phyloP scores from a whole-genome alignment of 1,140 invertebrate genomes.

The Eueides isabella region DNA sequence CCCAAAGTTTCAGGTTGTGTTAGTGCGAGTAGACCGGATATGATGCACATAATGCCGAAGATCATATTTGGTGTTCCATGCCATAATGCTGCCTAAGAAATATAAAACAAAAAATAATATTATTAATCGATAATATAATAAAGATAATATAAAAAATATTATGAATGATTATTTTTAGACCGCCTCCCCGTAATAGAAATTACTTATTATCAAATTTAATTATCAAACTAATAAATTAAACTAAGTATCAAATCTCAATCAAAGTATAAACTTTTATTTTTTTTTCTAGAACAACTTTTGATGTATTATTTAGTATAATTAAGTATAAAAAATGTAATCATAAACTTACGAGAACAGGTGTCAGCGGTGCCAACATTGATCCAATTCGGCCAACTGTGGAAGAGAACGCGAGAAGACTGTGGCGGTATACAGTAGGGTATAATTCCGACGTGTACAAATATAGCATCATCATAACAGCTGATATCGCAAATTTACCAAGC shows the following conservation, averaged over 20 bases:
- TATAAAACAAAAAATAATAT: background rate
- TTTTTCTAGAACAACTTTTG: too few species aligned
- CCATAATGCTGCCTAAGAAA: slow-evolving; percentile 61
- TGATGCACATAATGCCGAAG: slow-evolving; percentile 84
- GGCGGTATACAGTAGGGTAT: slow-evolving; percentile 85
- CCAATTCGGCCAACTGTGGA: slow-evolving; percentile 57
- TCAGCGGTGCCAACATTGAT: slow-evolving; percentile 49
- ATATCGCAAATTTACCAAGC: slow-evolving; percentile 85
- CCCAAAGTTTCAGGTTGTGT: slow-evolving; percentile 88
- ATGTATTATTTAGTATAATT: too few species aligned
- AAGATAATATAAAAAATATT: too few species aligned
- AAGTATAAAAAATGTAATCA: too few species aligned
- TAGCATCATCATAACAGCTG: slow-evolving; percentile 82
- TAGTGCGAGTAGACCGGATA: slow-evolving; percentile 84
- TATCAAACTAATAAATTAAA: too few species aligned
- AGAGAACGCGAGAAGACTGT: slow-evolving; percentile 79
- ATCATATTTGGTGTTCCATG: slow-evolving; percentile 83
- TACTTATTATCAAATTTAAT: too few species aligned
- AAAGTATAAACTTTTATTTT: too few species aligned
- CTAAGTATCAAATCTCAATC: too few species aligned
- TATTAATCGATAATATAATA: too few species aligned
- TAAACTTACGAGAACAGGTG: slow-evolving; percentile 51
- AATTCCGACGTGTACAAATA: slow-evolving; percentile 87
- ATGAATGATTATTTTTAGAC: too few species aligned
- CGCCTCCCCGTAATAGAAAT: too few species aligned